Percentiles rank a stretch among this genome's conserved stretches.
These are phyloP conservation scores for Latrodectus elegans DNA, from an alignment of 2,888 invertebrate species.

Conservation along the genomic window DNA sequence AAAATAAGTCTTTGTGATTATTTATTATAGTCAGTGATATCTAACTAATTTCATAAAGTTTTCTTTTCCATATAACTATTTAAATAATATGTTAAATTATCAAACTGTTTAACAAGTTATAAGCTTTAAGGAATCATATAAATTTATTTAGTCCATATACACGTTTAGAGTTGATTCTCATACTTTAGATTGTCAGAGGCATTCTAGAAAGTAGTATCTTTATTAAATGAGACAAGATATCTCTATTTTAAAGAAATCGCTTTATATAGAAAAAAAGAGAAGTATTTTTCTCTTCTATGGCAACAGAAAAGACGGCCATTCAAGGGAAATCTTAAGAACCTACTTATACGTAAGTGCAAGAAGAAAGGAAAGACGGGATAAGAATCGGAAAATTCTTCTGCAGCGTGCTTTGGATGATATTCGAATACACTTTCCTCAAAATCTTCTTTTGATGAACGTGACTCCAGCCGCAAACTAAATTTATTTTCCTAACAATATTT, in stretches of 20 bases:
- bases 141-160: neutral
- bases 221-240: conserved; percentile 2
- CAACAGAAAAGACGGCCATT: neutral
- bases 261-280: neutral
- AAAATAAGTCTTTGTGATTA: no score
- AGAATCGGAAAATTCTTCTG: conserved; percentile 43
- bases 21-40: no score
- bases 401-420: conserved; percentile 23
- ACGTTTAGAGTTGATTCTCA: neutral
- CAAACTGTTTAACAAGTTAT: no score
- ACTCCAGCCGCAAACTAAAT: neutral
- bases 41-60: no score
- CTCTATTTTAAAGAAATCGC: neutral
- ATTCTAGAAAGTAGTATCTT: neutral
- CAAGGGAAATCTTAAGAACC: conserved; percentile 3
- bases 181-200: neutral
- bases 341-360: conserved; percentile 7
- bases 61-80: no score
- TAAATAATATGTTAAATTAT: no score
- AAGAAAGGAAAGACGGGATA: neutral
- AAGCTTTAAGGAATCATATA: no score
- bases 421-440: neutral
- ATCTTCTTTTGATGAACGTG: conserved; percentile 2
- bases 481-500: no score
- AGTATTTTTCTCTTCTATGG: neutral